A percentile compares a stretch with the other conserved stretches of the same genome.
These are phyloP conservation scores for Amniataba percoides DNA, from an alignment of 2,797 vertebrate genomes.

Conservation along the genomic window DNA sequence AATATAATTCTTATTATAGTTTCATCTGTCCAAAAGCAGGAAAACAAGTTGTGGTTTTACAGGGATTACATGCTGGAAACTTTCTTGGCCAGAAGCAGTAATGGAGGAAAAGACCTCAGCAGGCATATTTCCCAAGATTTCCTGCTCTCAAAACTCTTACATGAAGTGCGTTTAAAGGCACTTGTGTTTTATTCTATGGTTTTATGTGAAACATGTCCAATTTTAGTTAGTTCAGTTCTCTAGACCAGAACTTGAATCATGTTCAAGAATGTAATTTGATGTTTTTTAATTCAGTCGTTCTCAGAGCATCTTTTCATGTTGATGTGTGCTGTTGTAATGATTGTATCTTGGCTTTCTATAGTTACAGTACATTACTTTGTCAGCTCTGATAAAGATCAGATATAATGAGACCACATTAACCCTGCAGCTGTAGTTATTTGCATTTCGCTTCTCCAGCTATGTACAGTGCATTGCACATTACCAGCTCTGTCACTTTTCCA, in stretches of 20 bases:
- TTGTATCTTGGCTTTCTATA: background rate
- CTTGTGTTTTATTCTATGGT: background rate
- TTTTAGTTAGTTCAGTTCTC: background rate
- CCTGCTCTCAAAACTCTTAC: background rate
- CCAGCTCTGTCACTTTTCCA: background rate
- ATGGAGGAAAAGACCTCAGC: background rate
- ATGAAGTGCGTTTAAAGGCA: background rate
- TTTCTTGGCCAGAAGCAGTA: background rate
- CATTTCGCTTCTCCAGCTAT: background rate
- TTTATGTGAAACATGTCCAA: background rate
- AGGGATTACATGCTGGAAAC: background rate
- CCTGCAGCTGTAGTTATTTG: constrained; percentile 10
- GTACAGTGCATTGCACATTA: background rate
- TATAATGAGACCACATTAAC: constrained; percentile 1
- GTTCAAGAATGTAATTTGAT: background rate
- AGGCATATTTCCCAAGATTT: background rate
- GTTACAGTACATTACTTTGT: background rate
- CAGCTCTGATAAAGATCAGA: background rate
- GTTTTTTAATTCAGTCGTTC: background rate
- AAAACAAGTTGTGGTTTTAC: no score
- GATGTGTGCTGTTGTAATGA: background rate
- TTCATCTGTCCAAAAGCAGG: no score
- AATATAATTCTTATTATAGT: no score
- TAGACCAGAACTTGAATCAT: background rate
- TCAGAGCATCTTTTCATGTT: no score